Base-by-base conservation (phyloP, 1,140 invertebrate species). In the Hycleus phaleratus region DNA sequence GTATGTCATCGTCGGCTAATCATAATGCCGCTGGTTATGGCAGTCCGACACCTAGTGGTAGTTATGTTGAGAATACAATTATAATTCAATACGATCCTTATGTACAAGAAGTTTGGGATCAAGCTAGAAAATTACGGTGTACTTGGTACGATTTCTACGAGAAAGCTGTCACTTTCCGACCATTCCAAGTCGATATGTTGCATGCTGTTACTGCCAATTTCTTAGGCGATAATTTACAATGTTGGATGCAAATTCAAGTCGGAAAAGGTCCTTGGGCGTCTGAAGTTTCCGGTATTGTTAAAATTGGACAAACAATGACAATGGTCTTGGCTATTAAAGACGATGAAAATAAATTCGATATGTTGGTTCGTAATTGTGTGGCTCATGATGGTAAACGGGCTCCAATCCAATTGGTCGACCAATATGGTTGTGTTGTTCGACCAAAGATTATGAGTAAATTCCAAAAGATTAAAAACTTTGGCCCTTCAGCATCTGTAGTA, bases 81-180 rank as follows among this genome's bases (percentile, higher is more conserved):
- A 94, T 96, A 67, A 88, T 96, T 44, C 93, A 96, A 71, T 95
- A 94, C 73, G 93, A 96, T 75, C 90, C 92, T 0, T 91, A 93
- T 66, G 91, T 96, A 9, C 93, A 96, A 75, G 92, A 95, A 77
- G 91, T 92, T 18, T 88, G 87, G 89, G 86, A 88, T 79, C 85
- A 87, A 71, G 81, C 88, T 0, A 80, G 91, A 67, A 92, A 92
- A 72, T 73, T 95, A 7, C 80, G 91, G 43, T 95, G 92, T 74
- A 94, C 91, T 4, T 95, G 92, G 92, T 94, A 95, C 72, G 92
- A 95, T 69, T 95, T 91, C 74, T 95, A 95, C 70, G 92, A 95
- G 74, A 95, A 95, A 73, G 88, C 90, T 0, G 92, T 95, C 25
- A 93, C 92, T 7, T 95, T 95, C 78, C 79, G 91, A 65, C 92